Conservation (phyloP, 2,113 vertebrate species). For the Sialia sialis region DNA sequence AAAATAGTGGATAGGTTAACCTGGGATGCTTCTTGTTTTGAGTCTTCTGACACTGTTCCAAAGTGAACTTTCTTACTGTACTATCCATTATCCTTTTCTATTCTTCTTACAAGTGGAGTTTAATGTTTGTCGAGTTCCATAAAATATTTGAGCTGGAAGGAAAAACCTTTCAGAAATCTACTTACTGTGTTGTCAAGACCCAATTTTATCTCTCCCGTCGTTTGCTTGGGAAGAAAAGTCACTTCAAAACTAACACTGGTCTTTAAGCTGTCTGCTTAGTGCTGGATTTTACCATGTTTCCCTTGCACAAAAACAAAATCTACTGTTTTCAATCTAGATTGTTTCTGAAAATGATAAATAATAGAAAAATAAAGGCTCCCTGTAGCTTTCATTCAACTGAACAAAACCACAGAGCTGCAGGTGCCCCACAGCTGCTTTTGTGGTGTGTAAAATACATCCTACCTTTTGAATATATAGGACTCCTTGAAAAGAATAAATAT, state of each 20-base stretch:
- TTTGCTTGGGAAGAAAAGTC: background rate
- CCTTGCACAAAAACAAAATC: background rate
- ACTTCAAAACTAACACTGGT: background rate
- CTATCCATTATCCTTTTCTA: constrained; percentile 6
- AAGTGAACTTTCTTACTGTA: constrained; percentile 2
- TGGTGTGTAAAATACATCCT: background rate
- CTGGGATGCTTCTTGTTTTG: background rate
- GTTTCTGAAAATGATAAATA: constrained; percentile 21
- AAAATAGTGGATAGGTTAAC: background rate
- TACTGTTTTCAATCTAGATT: background rate
- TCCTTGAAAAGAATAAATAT: background rate
- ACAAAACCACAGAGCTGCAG: background rate
- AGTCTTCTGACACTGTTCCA: constrained; percentile 3
- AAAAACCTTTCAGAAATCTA: constrained; percentile 33
- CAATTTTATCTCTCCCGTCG: background rate
- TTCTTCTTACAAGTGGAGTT: constrained; percentile 1
- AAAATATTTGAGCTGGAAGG: constrained; percentile 44
- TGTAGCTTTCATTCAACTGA: background rate
- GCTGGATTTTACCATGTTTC: background rate
- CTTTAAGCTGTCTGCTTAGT: constrained; percentile 5
- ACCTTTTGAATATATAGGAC: background rate
- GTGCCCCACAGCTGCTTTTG: background rate
- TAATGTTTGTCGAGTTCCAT: constrained; percentile 6
- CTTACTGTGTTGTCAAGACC: background rate
- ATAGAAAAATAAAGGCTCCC: constrained; percentile 18